These are phyloP conservation scores for Samia ricini DNA, from an alignment of 1,140 invertebrate genomes.

Conservation along the genomic window DNA sequence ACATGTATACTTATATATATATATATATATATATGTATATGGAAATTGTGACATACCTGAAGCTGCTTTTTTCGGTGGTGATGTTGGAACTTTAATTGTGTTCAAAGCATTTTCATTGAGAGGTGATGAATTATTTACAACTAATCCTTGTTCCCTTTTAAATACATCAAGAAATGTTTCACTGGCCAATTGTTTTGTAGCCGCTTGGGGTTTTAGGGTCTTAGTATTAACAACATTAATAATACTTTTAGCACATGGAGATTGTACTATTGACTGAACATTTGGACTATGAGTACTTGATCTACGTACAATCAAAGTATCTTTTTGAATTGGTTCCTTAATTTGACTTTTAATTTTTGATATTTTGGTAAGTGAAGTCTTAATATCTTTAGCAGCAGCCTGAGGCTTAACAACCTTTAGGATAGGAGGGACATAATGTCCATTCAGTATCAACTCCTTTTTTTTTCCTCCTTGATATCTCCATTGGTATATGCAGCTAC, in stretches of 20 bases:
- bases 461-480: conserved; percentile 47
- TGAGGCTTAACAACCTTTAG: conserved; percentile 20
- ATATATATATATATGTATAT: background rate
- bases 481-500: conserved; percentile 52
- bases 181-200: conserved; percentile 25
- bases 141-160: conserved; percentile 65
- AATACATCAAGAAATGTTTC: conserved; percentile 72
- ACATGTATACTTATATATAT: too few relatives aligned
- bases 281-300: conserved; percentile 46
- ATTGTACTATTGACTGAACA: conserved; percentile 27
- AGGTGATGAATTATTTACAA: conserved; percentile 34
- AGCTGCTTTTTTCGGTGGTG: conserved; percentile 39
- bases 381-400: conserved; percentile 39
- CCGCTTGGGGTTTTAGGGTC: conserved; percentile 37
- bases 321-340: conserved; percentile 32
- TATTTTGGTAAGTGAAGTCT: conserved; percentile 54
- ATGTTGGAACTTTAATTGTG: conserved; percentile 49
- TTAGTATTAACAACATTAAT: conserved; percentile 60
- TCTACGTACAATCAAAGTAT: conserved; percentile 33
- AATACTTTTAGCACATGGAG: conserved; percentile 50
- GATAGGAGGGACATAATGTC: conserved; percentile 42
- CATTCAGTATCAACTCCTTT: conserved; percentile 47
- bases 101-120: conserved; percentile 43
- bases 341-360: conserved; percentile 42
- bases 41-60: conserved; percentile 26